Evolutionary conservation across 2,888 invertebrate genomes (phyloP).

Genomic region (Ochlodes sylvanus): DNA sequence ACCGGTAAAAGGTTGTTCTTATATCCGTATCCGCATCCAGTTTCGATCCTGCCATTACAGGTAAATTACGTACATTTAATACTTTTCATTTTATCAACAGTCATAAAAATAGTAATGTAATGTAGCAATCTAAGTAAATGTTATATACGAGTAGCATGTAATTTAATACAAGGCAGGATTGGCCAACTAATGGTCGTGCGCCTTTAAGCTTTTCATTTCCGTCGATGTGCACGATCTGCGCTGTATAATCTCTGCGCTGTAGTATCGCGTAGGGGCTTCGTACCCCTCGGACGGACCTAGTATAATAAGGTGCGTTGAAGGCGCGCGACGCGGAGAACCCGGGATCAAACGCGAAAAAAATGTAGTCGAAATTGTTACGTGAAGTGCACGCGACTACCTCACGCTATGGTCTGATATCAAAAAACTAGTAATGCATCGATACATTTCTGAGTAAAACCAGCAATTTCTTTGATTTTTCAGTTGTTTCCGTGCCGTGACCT

Average conservation of each 20-base stretch:
- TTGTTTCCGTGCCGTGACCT: conserved; percentile 51
- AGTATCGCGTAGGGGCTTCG: conserved; percentile 72
- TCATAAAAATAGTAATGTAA: too few relatives aligned
- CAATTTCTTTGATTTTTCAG: conserved; percentile 36
- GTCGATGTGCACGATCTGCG: conserved; percentile 39
- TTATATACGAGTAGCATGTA: too few relatives aligned
- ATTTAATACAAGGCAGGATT: too few relatives aligned
- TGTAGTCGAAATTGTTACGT: conserved; percentile 56
- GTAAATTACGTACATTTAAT: too few relatives aligned
- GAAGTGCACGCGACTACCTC: conserved; percentile 47
- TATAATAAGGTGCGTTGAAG: conserved; percentile 57
- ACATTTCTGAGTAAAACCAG: conserved; percentile 14
- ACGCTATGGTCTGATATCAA: conserved; percentile 48
- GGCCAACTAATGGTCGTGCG: neutral
- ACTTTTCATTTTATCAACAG: too few relatives aligned
- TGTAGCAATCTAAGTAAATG: too few relatives aligned
- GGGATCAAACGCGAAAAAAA: conserved; percentile 68
- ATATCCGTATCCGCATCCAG: too few relatives aligned
- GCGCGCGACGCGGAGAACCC: conserved; percentile 52
- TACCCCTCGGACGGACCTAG: conserved; percentile 68
- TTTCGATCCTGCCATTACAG: too few relatives aligned
- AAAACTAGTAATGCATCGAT: conserved; percentile 37
- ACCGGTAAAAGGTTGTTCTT: too few relatives aligned
- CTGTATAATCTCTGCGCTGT: conserved; percentile 62
- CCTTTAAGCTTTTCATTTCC: neutral